These are phyloP conservation scores for Drosophila macrospina DNA, from an alignment of 2,888 invertebrate species.

Conservation along the genomic window DNA sequence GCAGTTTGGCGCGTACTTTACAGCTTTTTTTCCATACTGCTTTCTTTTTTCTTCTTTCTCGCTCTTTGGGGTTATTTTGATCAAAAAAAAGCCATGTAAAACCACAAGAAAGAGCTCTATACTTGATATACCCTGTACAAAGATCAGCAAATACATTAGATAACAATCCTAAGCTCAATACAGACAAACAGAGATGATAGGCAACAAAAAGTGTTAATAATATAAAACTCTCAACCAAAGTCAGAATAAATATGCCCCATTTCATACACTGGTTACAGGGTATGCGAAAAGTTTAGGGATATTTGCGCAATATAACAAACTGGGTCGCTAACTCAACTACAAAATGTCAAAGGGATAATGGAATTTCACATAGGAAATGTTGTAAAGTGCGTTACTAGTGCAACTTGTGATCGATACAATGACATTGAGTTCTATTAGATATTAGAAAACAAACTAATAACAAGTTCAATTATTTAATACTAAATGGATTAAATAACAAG, in stretches of 20 bases:
- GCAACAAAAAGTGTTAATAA: neutral
- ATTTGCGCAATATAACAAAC: conserved; percentile 53
- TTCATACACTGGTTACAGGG: conserved; percentile 4
- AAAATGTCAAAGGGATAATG: conserved; percentile 76
- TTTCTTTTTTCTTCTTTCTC: conserved; percentile 22
- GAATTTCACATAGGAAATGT: conserved; percentile 57
- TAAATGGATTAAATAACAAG: too few species aligned
- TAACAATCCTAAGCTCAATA: neutral
- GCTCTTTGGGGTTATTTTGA: conserved; percentile 43
- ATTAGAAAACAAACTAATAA: neutral
- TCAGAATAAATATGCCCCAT: neutral
- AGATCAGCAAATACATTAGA: too few species aligned
- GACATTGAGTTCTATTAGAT: neutral
- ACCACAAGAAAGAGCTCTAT: neutral
- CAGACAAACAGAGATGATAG: neutral
- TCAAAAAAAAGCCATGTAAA: neutral
- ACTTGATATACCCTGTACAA: conserved; percentile 9
- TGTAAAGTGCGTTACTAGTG: conserved; percentile 44
- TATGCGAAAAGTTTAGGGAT: conserved; percentile 48
- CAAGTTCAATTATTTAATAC: neutral
- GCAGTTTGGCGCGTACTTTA: conserved; percentile 68
- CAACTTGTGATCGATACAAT: neutral
- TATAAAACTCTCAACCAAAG: neutral
- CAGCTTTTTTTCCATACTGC: conserved; percentile 37
- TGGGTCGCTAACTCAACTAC: conserved; percentile 67